Base-by-base conservation (phyloP, 2,888 invertebrate species). In the Clunio marinus region DNA sequence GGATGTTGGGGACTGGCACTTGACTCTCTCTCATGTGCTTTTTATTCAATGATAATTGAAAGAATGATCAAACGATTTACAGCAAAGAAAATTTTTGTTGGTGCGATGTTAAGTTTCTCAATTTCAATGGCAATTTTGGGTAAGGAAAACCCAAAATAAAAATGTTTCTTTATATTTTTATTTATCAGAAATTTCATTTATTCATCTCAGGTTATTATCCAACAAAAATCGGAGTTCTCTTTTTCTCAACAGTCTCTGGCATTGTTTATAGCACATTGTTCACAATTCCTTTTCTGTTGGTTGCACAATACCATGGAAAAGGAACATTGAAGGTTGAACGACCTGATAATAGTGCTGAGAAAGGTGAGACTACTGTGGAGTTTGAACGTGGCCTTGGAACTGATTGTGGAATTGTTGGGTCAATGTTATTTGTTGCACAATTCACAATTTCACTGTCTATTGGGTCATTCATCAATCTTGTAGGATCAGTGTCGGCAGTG, bases 1-100 rank as follows among this genome's bases (percentile, higher is more conserved):
- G 80, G 80, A 1, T 80, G 80, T 69, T 77, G 75, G 74, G 80
- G 80, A 63, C 75, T 80, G 75, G 76, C 79, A 3, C 75, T 80
- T 8, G 80, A 79, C 71, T 78, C 80, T 2, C 71, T 79, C n/a
- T 78, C 79, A 51, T 80, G 80, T 70, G 77, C 79, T 0, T 69
- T 78, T 2, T 80, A 80, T 70, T 80, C 80, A 1, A 69, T 77
- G 69, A 72, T 75, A 0, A 78, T 80, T 3, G 78, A 77, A 35
- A 76, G 76, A 70, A 69, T 80, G 1, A 77, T 80, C 72, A 74
- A 77, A 69, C 73, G 73, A 71, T 73, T 37, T 60, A 78, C 78
- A 45, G 74, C 74, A 0, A 77, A 74, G 70, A 71, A 72, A 0
- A 77, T 79, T 3, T 79, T 79, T 41, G 76, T 79, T 5, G 75